These are phyloP conservation scores for Drosophila emarginata DNA, from an alignment of 2,888 invertebrate genomes.

Conservation along the genomic window DNA sequence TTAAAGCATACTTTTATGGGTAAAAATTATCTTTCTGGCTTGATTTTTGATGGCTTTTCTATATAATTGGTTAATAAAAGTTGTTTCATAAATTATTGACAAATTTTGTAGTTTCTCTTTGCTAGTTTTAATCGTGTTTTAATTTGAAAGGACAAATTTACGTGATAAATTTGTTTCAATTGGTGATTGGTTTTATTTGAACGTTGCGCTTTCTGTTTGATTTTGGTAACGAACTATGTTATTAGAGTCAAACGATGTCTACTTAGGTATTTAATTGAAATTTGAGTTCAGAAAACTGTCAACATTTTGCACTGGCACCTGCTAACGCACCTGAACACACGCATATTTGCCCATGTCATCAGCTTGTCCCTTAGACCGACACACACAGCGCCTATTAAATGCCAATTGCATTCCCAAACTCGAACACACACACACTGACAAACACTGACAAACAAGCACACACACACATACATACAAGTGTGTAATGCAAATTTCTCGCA, in stretches of 20 bases:
- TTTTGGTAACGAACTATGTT: background rate
- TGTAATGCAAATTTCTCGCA: constrained; percentile 16
- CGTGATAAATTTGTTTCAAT: background rate
- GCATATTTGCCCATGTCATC: constrained; percentile 19
- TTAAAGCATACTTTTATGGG: background rate
- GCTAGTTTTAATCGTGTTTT: background rate
- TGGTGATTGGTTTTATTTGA: background rate
- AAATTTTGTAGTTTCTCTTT: background rate
- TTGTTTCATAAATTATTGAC: background rate
- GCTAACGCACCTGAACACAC: constrained; percentile 1
- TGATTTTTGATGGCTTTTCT: background rate
- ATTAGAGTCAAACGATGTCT: constrained; percentile 8
- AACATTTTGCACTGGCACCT: constrained; percentile 17
- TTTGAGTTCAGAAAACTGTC: constrained; percentile 4
- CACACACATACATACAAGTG: background rate
- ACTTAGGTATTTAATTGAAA: constrained; percentile 12
- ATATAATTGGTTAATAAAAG: background rate
- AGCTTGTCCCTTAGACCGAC: constrained; percentile 1
- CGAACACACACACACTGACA: background rate
- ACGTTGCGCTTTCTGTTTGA: background rate
- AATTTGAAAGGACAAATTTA: background rate
- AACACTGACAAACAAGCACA: background rate
- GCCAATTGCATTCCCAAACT: constrained; percentile 15
- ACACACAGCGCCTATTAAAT: constrained; percentile 16
- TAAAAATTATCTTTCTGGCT: background rate